Conservation (phyloP, 2,888 invertebrate genomes). For the Dyspetes luteomarginatus region DNA sequence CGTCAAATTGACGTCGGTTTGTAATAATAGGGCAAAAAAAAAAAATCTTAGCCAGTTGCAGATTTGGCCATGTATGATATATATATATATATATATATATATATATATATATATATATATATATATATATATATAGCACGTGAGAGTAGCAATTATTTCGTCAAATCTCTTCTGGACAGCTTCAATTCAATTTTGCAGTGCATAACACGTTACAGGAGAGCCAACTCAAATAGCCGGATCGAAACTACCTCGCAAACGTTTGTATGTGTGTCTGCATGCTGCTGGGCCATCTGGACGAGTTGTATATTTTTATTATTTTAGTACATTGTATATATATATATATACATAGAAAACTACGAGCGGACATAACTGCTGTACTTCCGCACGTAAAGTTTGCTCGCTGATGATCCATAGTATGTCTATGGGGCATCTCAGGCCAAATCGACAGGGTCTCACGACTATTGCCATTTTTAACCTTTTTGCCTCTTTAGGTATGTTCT, state of each 20-base stretch:
- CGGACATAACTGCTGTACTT: conserved; percentile 32
- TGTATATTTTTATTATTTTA: conserved; percentile 63
- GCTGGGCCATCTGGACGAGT: conserved; percentile 57
- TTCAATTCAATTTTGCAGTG: conserved; percentile 7
- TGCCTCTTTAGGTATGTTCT: too few species aligned
- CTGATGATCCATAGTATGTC: conserved; percentile 29
- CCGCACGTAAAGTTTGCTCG: conserved; percentile 51
- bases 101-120: too few species aligned
- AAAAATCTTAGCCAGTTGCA: background rate
- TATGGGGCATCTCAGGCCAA: background rate
- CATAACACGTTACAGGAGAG: background rate
- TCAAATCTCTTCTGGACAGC: background rate
- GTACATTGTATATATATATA: background rate
- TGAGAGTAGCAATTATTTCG: conserved; percentile 10
- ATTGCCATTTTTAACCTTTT: too few species aligned
- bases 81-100: too few species aligned
- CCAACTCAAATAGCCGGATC: conserved; percentile 31
- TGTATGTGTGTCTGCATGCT: conserved; percentile 15
- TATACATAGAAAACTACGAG: conserved; percentile 18
- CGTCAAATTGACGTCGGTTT: background rate
- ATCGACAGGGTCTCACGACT: too few species aligned
- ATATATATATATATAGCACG: background rate
- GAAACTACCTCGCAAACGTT: conserved; percentile 22
- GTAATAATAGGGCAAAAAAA: too few species aligned
- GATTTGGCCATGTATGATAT: too few species aligned